phyloP scores from a whole-genome alignment of 2,113 vertebrate species.

The Octodon degus region DNA sequence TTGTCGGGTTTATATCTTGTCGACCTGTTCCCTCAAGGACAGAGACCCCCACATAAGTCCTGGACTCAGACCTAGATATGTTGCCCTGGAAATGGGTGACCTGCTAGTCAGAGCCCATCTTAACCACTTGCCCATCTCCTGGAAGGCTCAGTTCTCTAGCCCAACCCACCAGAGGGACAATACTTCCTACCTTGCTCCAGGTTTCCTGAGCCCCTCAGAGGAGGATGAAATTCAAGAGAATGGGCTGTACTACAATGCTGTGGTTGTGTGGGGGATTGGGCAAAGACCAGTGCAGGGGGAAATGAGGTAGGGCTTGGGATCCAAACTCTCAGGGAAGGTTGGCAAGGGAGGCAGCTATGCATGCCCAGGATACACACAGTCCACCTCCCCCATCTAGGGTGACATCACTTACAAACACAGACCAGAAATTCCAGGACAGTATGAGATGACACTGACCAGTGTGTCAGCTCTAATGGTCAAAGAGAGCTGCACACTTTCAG shows the following conservation, averaged over 20 bases:
- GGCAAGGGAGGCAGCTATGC: neutral
- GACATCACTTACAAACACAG: neutral
- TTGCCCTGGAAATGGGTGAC: neutral
- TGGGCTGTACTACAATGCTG: too few species aligned
- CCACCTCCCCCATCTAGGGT: neutral
- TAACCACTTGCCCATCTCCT: neutral
- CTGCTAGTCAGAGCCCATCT: neutral
- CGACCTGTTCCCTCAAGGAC: neutral
- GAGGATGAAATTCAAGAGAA: neutral
- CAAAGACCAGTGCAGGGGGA: too few species aligned
- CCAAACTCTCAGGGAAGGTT: neutral
- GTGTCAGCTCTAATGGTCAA: too few species aligned
- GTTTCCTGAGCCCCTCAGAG: neutral
- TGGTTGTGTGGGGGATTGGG: too few species aligned
- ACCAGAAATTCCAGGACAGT: neutral
- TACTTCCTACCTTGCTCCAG: neutral
- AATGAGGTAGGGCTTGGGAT: neutral
- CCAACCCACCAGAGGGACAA: neutral
- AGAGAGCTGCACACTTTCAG: neutral
- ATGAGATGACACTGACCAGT: neutral
- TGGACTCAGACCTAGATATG: neutral
- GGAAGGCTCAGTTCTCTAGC: neutral
- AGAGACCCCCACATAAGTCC: neutral
- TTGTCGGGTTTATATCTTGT: neutral
- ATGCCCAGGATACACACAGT: neutral